Conservation (phyloP, 2,797 vertebrate genomes). For the Falco novaeseelandiae region DNA sequence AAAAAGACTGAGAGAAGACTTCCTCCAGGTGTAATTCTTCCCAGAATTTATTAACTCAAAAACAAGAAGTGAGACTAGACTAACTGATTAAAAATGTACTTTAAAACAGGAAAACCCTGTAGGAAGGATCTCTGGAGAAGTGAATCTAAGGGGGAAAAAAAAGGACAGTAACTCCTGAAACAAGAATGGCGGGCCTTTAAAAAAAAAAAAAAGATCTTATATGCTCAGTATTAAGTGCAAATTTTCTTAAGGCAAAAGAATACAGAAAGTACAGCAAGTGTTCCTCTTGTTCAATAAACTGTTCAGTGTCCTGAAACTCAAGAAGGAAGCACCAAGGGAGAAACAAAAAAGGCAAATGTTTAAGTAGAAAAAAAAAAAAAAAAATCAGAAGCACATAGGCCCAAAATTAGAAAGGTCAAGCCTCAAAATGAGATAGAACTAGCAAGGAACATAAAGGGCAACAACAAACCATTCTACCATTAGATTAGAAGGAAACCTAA, state of each 20-base stretch:
- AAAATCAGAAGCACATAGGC: neutral
- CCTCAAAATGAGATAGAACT: neutral
- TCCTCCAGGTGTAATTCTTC: neutral
- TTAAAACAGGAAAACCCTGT: neutral
- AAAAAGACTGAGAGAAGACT: neutral
- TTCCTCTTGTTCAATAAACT: neutral
- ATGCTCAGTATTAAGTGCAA: neutral
- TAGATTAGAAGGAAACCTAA: neutral
- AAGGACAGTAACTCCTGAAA: neutral
- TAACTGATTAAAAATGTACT: neutral
- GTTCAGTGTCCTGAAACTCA: neutral
- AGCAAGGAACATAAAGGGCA: neutral
- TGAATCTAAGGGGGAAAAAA: neutral
- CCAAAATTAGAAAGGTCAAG: slow-evolving; percentile 2
- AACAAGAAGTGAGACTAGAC: neutral
- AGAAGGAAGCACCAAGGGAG: neutral
- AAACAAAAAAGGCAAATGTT: neutral
- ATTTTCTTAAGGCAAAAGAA: neutral
- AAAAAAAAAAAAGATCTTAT: neutral
- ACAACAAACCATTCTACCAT: neutral
- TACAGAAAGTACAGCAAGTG: neutral
- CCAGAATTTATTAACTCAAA: neutral
- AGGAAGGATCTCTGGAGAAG: neutral
- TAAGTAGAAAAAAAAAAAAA: neutral
- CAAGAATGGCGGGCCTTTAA: neutral